Evolutionary conservation across 2,888 invertebrate genomes (phyloP), one percentile per base, ranked within the genome.

Genomic region (Harmothoe impar): DNA sequence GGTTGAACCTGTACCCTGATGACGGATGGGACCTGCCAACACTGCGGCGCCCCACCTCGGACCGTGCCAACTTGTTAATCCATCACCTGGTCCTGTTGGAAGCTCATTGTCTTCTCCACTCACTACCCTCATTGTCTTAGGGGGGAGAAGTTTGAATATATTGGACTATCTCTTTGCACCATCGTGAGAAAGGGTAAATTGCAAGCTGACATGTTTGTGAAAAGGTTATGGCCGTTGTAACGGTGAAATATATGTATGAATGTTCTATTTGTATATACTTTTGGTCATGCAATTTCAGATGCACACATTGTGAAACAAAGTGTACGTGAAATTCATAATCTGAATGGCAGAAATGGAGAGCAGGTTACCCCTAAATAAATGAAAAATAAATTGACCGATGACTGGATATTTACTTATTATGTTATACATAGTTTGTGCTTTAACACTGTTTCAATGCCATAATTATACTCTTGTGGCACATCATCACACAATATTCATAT

Each of bases 171-270:
- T 62, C 62, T 25, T 25, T 15, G 31, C 77, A 29, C 77, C 77
- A 77, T 77, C 77, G 77, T 77, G 77, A 77, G 77, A 77, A 77
- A 77, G 17, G 20, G 25, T 31, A 77, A n/a, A 62, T 62, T 62
- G 20, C n/a, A 62, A 1, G 20, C 3, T 62, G 62, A 62, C 7
- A 5, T n/a, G 20, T 20, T 62, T 20, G 23, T n/a, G 20, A n/a
- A 62, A n/a, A 62, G 62, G 62, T 62, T 20, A 62, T 7, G 62
- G 20, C 62, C 62, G 62, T 62, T 62, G n/a, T 20, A 62, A 62
- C 62, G 62, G 62, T n/a, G 62, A 62, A n/a, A n/a, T 62, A 62
- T 62, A 15, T 52, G 12, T 62, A 12, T 62, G 62, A 62, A 62
- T 62, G 20, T 15, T n/a, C 20, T 62, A 20, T 62, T 62, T 62